Base-by-base conservation (phyloP, 2,113 vertebrate species). In the Neoarius graeffei region DNA sequence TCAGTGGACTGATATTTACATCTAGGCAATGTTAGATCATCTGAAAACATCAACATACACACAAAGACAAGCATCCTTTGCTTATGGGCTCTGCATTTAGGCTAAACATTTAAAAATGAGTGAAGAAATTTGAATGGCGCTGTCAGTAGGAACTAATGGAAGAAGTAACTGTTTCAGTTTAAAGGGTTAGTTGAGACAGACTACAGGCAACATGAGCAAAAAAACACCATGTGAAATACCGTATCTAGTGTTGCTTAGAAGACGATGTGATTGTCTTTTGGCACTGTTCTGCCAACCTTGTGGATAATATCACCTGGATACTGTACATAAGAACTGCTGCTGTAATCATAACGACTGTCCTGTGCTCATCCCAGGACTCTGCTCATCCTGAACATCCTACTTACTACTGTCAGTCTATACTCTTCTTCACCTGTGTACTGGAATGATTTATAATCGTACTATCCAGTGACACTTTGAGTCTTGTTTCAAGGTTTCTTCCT, bases 91-190 rank as follows among this genome's bases (percentile, higher is more conserved):
- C 60, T 81, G 27, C 7, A 11, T 57, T 85, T 64, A 82, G 84
- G 48, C 67, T 88, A 69, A 88, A 86, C 7, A 25, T 89, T 83
- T 77, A 19, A n/a, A 85, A 69, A 85, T 66, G 77, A 82, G 85
- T 52, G 60, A 48, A 25, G 11, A n/a, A 7, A 62, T 64, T 15
- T 83, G 42, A 77, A 84, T 2, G 50, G 23, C 67, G 74, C 25
- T 8, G 10, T 48, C 30, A 69, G 56, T 9, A 62, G 7, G 30
- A 67, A 54, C 23, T 30, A 13, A 54, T 86, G 25, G 30, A n/a
- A 23, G 30, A 25, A 9, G 3, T 64, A 64, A 64, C 1, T 3
- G 59, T 52, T n/a, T 8, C 59, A 10, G 30, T 77, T 50, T 62
- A 76, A 85, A 77, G 57, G 57, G 71, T 56, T 19, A 35, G 84